Evolutionary conservation across 2,113 vertebrate genomes (phyloP).

Genomic region (Hucho hucho): DNA sequence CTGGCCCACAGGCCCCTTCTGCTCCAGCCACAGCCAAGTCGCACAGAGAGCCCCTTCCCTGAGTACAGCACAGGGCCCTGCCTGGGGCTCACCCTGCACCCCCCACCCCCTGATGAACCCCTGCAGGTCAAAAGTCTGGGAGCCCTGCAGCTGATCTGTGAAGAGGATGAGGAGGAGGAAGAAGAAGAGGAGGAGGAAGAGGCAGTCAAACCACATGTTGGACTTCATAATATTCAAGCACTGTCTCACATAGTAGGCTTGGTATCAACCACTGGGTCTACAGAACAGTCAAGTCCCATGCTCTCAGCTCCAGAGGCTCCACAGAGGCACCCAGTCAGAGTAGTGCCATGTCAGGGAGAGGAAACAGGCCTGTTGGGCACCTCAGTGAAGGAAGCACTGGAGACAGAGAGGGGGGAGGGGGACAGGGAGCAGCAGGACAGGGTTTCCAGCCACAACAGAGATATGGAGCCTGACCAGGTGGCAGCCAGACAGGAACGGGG

Average conservation of each 20-base stretch:
- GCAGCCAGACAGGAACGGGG: neutral
- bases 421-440: neutral
- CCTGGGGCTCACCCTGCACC: slow-evolving; percentile 41
- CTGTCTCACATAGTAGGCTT: neutral
- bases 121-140: slow-evolving; percentile 73
- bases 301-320: slow-evolving; percentile 5
- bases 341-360: neutral
- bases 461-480: neutral
- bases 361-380: neutral
- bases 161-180: slow-evolving; percentile 84
- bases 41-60: slow-evolving; percentile 26
- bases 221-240: neutral
- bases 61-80: slow-evolving; percentile 14
- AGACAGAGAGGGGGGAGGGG: neutral
- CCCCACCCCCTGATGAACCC: slow-evolving; percentile 60
- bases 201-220: too few relatives aligned
- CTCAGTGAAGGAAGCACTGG: neutral
- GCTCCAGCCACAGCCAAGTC: slow-evolving; percentile 51
- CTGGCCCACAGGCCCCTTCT: slow-evolving; percentile 49
- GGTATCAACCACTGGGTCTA: neutral
- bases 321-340: neutral
- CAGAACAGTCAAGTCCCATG: neutral
- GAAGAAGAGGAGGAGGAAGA: slow-evolving; percentile 65
- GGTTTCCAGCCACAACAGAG: too few relatives aligned
- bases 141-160: slow-evolving; percentile 82